phyloP scores from a whole-genome alignment of 2,113 vertebrate genomes.

The Calonectris borealis region DNA sequence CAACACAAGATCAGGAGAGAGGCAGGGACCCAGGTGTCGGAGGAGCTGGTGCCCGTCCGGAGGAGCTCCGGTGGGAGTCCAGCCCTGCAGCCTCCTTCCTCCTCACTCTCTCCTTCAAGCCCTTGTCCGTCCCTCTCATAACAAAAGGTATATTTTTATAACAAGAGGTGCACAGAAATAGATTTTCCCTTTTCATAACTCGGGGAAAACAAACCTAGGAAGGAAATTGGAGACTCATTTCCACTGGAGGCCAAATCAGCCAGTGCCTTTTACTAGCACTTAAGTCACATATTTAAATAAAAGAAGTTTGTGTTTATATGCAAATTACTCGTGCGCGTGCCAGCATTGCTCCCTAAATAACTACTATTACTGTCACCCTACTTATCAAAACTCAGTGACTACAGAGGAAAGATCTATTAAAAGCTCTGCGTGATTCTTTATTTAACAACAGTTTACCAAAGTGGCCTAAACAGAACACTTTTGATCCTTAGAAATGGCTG shows the following conservation, averaged over 20 bases:
- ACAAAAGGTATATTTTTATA: slow-evolving; percentile 50
- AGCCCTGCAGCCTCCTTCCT: not conserved
- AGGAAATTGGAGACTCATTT: slow-evolving; percentile 21
- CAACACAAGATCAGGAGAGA: not conserved
- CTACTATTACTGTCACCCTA: not conserved
- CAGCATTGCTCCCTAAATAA: slow-evolving; percentile 25
- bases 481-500: not conserved
- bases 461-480: not conserved
- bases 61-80: not conserved
- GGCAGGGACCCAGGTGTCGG: not conserved
- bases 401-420: not conserved
- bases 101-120: not conserved
- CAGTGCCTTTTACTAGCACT: not conserved
- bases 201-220: slow-evolving; percentile 52
- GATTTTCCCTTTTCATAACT: slow-evolving; percentile 9
- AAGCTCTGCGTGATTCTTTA: not conserved
- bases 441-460: not conserved
- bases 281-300: not conserved
- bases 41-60: fast-evolving
- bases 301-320: not conserved
- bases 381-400: not conserved
- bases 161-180: slow-evolving; percentile 44
- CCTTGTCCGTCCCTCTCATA: not conserved
- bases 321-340: not conserved
- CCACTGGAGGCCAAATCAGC: not conserved